A percentile compares a stretch with the other conserved stretches of the same genome.
Evolutionary conservation across 2,113 vertebrate species (phyloP).

Genomic region (Capra hircus): DNA sequence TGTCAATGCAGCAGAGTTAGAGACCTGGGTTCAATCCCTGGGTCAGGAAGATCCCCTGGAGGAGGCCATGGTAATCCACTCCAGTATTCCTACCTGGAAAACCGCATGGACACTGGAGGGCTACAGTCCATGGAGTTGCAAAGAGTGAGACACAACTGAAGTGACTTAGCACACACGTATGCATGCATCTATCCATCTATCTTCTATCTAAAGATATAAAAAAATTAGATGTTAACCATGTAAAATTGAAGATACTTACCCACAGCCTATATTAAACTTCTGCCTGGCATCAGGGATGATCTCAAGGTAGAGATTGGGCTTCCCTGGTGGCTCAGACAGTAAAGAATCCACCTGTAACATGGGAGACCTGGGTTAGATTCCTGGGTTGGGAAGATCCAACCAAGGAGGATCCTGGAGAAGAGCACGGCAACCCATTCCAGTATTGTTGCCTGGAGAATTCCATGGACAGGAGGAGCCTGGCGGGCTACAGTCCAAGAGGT

Average conservation of each 20-base stretch:
- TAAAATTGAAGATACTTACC: neutral
- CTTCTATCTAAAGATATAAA: neutral
- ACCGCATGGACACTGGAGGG: rapidly evolving
- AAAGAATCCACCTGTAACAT: neutral
- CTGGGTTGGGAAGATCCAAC: neutral
- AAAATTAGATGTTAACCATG: neutral
- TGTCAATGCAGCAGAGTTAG: neutral
- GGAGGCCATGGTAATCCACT: neutral
- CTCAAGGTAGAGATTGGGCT: neutral
- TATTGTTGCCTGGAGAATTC: neutral
- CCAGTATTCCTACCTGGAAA: neutral
- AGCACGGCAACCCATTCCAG: rapidly evolving
- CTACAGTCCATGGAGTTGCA: neutral
- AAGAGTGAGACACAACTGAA: neutral
- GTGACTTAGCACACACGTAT: neutral
- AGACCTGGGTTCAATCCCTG: neutral
- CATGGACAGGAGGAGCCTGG: neutral
- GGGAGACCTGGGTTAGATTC: neutral
- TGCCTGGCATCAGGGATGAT: neutral
- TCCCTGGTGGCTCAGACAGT: neutral
- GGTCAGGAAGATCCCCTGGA: neutral
- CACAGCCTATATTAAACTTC: neutral
- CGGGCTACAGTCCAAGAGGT: rapidly evolving
- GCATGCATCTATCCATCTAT: neutral
- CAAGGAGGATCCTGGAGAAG: neutral